A percentile compares a stretch with the other conserved stretches of the same genome.
Evolutionary conservation across 2,797 vertebrate species (phyloP).

Genomic region (Phataginus tetradactyla): DNA sequence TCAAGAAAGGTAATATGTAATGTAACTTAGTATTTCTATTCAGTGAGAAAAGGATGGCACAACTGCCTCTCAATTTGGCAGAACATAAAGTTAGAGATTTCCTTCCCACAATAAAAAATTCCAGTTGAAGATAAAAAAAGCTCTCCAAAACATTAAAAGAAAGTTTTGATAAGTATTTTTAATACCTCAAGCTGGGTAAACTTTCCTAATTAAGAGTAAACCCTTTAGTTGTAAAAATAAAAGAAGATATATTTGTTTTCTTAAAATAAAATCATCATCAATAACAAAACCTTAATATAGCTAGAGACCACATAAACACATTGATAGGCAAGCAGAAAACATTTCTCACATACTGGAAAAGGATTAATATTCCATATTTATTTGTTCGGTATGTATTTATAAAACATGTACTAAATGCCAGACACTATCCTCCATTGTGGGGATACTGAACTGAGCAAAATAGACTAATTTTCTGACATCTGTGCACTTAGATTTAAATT

Average conservation of each 20-base stretch:
- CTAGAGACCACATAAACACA: not conserved
- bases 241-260: not conserved
- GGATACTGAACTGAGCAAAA: not conserved
- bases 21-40: not conserved
- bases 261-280: not conserved
- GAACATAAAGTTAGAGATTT: not conserved
- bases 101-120: not conserved
- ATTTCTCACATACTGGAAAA: not conserved
- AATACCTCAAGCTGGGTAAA: not conserved
- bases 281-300: not conserved
- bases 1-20: not conserved
- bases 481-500: not conserved
- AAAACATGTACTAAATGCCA: not conserved
- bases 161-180: not conserved
- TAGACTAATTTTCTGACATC: not conserved
- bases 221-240: not conserved
- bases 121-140: not conserved
- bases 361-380: not conserved
- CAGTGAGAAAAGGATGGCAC: not conserved
- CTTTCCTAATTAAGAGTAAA: not conserved
- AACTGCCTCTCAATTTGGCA: not conserved
- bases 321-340: not conserved
- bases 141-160: not conserved
- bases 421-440: not conserved
- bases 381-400: not conserved